phyloP scores from a whole-genome alignment of 2,113 vertebrate genomes.

The Rhea americana region DNA sequence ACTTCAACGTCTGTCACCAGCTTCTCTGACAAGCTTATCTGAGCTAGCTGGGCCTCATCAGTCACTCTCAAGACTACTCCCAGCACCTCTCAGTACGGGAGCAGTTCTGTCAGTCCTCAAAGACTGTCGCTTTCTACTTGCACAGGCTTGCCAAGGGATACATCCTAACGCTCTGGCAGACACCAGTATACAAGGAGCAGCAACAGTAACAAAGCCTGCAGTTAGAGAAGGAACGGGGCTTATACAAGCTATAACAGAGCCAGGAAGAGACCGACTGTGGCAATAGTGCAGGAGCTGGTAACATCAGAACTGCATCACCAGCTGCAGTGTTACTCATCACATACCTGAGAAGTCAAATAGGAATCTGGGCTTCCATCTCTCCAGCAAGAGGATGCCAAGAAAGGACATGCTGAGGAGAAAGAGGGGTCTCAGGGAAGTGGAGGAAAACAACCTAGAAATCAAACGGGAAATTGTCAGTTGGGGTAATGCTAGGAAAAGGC shows the following conservation, averaged over 20 bases:
- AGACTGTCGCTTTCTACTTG: neutral
- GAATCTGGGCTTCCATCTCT: slow-evolving; percentile 89
- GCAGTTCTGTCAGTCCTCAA: neutral
- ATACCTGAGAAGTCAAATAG: slow-evolving; percentile 83
- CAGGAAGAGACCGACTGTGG: neutral
- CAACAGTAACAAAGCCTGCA: neutral
- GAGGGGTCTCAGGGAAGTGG: slow-evolving; percentile 88
- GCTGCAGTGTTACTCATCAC: neutral
- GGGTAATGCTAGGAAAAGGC: neutral
- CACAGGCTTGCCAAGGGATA: neutral
- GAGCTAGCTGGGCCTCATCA: neutral
- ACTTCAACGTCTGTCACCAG: neutral
- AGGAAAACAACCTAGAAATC: slow-evolving; percentile 88
- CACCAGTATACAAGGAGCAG: neutral
- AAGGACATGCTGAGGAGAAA: slow-evolving; percentile 90
- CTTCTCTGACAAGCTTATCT: neutral
- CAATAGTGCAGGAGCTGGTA: neutral
- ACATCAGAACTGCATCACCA: neutral
- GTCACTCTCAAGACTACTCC: neutral
- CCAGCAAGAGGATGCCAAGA: slow-evolving; percentile 87
- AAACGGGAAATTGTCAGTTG: neutral
- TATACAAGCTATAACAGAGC: neutral
- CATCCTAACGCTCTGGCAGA: neutral
- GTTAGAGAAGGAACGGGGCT: neutral
- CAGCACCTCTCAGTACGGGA: neutral